These are phyloP conservation scores for Vimba vimba DNA, from an alignment of 2,113 vertebrate species.

Conservation along the genomic window DNA sequence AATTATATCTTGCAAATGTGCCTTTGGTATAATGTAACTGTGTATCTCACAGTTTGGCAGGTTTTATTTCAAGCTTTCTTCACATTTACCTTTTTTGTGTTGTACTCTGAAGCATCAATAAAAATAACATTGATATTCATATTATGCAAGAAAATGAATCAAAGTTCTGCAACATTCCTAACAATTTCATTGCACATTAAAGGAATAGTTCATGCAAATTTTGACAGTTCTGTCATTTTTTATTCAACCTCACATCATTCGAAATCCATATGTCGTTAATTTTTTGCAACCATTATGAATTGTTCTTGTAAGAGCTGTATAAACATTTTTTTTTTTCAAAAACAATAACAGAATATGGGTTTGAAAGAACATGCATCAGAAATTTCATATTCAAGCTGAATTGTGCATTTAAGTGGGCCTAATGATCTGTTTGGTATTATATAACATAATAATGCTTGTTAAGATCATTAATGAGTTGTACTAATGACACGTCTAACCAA, in stretches of 20 bases:
- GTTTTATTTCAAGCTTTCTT: background rate
- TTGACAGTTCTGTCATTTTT: background rate
- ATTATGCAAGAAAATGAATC: too few species aligned
- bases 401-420: background rate
- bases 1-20: background rate
- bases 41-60: background rate
- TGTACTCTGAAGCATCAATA: too few species aligned
- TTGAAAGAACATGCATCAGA: background rate
- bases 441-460: background rate
- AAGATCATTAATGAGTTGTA: background rate
- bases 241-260: background rate
- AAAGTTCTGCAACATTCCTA: background rate
- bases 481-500: background rate
- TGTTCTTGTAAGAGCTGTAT: background rate
- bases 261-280: background rate
- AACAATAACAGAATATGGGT: background rate
- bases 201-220: background rate
- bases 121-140: too few species aligned
- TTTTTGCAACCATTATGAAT: background rate
- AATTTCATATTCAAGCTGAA: background rate
- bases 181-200: background rate
- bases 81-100: too few species aligned
- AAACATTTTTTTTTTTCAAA: background rate
- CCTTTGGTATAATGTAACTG: background rate
- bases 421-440: conserved; percentile 11